phyloP scores from a whole-genome alignment of 2,797 vertebrate genomes.

The Aselliscus stoliczkanus region DNA sequence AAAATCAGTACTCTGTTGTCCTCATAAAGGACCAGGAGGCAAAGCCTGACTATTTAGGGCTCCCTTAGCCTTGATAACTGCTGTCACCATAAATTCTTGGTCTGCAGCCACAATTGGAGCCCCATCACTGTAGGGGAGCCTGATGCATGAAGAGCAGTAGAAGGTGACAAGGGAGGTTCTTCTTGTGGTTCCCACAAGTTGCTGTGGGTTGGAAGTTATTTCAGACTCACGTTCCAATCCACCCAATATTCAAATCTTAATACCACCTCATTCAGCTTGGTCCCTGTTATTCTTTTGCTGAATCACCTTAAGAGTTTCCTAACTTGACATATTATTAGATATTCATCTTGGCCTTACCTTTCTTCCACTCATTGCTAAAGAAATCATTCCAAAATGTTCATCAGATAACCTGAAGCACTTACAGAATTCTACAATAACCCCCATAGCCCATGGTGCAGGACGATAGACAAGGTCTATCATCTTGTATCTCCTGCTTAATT shows the following conservation, averaged over 20 bases:
- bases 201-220: not conserved
- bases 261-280: not conserved
- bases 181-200: not conserved
- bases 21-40: not conserved
- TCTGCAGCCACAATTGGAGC: not conserved
- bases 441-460: not conserved
- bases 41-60: not conserved
- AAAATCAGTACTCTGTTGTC: not conserved
- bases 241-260: not conserved
- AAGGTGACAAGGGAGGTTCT: not conserved
- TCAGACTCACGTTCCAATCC: not conserved
- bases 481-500: not conserved
- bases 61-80: not conserved
- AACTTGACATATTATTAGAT: not conserved
- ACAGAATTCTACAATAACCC: not conserved
- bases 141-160: not conserved
- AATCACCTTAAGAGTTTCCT: not conserved
- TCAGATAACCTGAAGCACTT: not conserved
- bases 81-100: not conserved
- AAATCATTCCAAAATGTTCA: not conserved
- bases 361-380: not conserved
- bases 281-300: not conserved
- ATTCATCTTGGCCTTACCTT: not conserved
- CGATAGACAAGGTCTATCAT: not conserved
- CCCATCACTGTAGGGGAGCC: not conserved